Percentiles rank a stretch among this genome's conserved stretches.
phyloP scores from a whole-genome alignment of 2,888 invertebrate species.

The Lasioglossum pauxillum region DNA sequence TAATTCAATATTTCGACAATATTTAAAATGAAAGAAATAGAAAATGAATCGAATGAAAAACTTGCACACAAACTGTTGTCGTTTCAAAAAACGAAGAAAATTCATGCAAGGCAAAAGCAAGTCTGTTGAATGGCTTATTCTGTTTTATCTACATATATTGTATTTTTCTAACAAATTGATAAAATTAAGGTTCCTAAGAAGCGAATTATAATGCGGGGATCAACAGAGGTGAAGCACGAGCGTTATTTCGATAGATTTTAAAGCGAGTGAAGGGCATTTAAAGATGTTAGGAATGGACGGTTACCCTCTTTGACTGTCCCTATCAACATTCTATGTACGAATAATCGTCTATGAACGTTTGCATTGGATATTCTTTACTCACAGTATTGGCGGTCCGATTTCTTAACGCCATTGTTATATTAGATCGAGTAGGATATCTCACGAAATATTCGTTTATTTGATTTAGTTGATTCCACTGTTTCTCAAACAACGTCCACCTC shows the following conservation, averaged over 20 bases:
- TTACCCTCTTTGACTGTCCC: conserved; percentile 64
- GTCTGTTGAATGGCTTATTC: background rate
- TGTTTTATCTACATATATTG: background rate
- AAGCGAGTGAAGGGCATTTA: conserved; percentile 73
- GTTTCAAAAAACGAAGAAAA: background rate
- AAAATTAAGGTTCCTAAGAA: background rate
- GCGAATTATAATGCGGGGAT: background rate
- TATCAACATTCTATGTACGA: conserved; percentile 28
- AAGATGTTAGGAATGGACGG: conserved; percentile 74
- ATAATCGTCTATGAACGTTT: background rate
- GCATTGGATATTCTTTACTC: conserved; percentile 58
- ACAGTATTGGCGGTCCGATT: conserved; percentile 77
- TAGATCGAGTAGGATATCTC: conserved; percentile 17
- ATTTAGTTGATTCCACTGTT: conserved; percentile 48
- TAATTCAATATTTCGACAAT: background rate
- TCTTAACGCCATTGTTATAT: conserved; percentile 78
- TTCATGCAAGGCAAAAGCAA: conserved; percentile 1
- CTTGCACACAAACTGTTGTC: background rate
- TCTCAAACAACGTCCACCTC: conserved; percentile 68
- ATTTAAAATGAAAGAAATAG: too few species aligned
- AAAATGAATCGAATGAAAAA: background rate
- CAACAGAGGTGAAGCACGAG: background rate
- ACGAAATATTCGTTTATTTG: conserved; percentile 26
- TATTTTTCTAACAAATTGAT: background rate
- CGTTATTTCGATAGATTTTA: conserved; percentile 24